Conservation (phyloP, 2,888 invertebrate genomes). For the Entomobrya proxima region DNA sequence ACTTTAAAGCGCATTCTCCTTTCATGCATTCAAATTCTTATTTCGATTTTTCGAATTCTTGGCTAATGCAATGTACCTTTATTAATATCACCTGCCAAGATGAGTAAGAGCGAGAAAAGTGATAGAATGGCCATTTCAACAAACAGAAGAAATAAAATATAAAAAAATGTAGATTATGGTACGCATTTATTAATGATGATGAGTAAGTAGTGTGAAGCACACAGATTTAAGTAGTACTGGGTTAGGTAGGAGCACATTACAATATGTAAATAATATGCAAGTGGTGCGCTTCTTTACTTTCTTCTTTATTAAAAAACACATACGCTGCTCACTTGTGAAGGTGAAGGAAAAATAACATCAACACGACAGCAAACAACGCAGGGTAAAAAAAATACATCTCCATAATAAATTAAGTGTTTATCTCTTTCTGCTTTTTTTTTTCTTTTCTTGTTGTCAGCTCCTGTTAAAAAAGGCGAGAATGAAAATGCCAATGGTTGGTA, state of each 20-base stretch:
- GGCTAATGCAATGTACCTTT: neutral
- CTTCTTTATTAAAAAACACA: too few relatives aligned
- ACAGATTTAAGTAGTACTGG: neutral
- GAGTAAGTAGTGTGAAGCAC: neutral
- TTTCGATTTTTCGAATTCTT: neutral
- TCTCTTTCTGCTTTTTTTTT: conserved; percentile 31
- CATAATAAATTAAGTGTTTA: conserved; percentile 64
- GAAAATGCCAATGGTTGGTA: conserved; percentile 27
- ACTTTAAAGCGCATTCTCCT: neutral
- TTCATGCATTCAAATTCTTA: neutral
- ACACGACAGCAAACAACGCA: conserved; percentile 19
- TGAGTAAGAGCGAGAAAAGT: neutral
- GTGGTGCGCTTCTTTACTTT: neutral
- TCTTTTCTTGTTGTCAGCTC: conserved; percentile 39
- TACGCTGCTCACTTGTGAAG: neutral
- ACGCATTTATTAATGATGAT: neutral
- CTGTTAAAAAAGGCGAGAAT: conserved; percentile 38
- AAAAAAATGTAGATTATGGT: neutral
- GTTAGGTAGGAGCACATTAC: neutral
- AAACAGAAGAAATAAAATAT: neutral
- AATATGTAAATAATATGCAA: conserved; percentile 35
- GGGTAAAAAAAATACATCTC: conserved; percentile 35
- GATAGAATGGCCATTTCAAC: neutral
- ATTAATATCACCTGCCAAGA: conserved; percentile 9
- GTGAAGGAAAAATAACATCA: conserved; percentile 12